These are phyloP conservation scores for Monoplex corrugatus DNA, from an alignment of 2,888 invertebrate genomes.

Conservation along the genomic window DNA sequence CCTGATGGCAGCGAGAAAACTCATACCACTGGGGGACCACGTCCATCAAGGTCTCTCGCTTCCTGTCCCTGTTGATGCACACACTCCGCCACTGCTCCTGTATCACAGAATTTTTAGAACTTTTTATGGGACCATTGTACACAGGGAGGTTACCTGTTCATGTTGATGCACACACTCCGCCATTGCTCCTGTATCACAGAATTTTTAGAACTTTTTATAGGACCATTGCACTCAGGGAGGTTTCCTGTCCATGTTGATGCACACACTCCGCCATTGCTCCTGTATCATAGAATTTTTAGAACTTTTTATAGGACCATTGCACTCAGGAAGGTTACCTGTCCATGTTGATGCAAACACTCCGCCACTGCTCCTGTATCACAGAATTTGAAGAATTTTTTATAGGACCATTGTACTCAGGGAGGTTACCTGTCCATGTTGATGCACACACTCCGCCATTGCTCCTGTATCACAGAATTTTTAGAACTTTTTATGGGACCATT, in stretches of 20 bases:
- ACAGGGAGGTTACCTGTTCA: slow-evolving; percentile 66
- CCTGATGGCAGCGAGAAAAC: slow-evolving; percentile 62
- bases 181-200: slow-evolving; percentile 64
- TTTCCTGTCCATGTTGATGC: slow-evolving; percentile 64
- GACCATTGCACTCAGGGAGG: no score
- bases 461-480: no score
- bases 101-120: no score
- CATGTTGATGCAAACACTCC: slow-evolving; percentile 62
- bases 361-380: slow-evolving; percentile 67
- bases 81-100: slow-evolving; percentile 70
- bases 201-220: no score
- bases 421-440: no score
- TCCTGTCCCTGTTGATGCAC: slow-evolving; percentile 64
- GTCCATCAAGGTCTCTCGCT: slow-evolving; percentile 62
- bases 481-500: no score
- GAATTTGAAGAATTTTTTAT: no score
- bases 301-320: no score
- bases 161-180: slow-evolving; percentile 65
- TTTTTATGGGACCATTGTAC: no score
- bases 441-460: no score
- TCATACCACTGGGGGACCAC: slow-evolving; percentile 68
- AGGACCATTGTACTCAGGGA: no score
- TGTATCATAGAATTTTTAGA: no score
- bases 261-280: slow-evolving; percentile 69
- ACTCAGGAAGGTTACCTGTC: slow-evolving; percentile 67